Evolutionary conservation across 2,888 invertebrate genomes (phyloP), one percentile per base, ranked within the genome.

Genomic region (Abrostola triplasia): DNA sequence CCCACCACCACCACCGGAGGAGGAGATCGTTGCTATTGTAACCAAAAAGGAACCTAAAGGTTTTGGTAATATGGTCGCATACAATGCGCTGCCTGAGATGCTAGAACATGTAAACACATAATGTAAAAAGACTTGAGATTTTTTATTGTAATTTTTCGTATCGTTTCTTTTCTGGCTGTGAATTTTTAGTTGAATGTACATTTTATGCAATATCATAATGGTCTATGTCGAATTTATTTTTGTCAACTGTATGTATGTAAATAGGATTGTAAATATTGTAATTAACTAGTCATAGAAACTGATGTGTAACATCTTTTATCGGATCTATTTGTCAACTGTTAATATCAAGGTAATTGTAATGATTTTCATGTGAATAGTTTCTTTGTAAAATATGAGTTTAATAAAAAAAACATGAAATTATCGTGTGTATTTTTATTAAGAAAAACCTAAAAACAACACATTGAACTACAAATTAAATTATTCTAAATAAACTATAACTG

Each of bases 61-160:
- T 64, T 93, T 94, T 73, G 92, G 92, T 12, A 93, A 94, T 76
- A 95, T 95, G 95, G 95, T 95, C 13, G 95, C 95, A 52, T 95
- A 95, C 78, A 95, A 95, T 77, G 95, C 88, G 52, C 81, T 95
- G 60, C 95, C 95, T 59, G 95, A 95, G 89, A 94, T 94, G 92
- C 80, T 94, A 48, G 93, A 94, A 74, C 93, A 93, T 84, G 91
- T 94, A 12, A 92, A 90, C 83, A 89, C 90, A 80, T 87, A 86
- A 87, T 79, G 77, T 70, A 58, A 75, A 24, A 83, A 85, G 76
- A 80, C 80, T 83, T 80, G 67, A 73, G 41, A 24, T 67, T 81
- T 74, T 77, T 42, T 24, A 72, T 70, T 62, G 1, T 9, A 42
- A 59, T 74, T 78, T 77, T 76, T 76, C 72, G 40, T 50, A 64